These are phyloP conservation scores for Nothocercus nigrocapillus DNA, from an alignment of 2,113 vertebrate species.

Conservation along the genomic window DNA sequence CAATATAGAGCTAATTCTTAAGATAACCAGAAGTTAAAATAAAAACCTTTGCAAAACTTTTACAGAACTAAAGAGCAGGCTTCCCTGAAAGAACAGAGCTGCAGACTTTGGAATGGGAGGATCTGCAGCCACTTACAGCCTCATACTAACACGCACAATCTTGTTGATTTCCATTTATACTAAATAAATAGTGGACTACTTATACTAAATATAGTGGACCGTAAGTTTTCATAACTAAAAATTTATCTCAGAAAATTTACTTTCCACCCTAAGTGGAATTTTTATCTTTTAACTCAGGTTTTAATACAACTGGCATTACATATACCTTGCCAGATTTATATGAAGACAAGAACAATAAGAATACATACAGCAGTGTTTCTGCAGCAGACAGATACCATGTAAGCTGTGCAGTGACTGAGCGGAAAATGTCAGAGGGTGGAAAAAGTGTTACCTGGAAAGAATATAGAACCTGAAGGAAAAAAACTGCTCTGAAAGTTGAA, in stretches of 20 bases:
- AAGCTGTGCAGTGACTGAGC: background rate
- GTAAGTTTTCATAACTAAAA: background rate
- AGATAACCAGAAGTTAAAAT: background rate
- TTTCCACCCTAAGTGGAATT: background rate
- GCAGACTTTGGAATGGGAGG: background rate
- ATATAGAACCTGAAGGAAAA: background rate
- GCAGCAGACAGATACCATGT: background rate
- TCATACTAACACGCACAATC: accelerated
- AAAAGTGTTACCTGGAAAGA: background rate
- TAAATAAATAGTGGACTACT: too few species aligned
- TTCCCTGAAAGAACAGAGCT: background rate
- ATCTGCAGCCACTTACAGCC: background rate
- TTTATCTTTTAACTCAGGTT: background rate
- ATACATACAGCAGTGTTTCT: background rate
- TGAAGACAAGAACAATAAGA: background rate
- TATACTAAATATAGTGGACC: background rate
- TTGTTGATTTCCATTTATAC: background rate
- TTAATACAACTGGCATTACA: background rate
- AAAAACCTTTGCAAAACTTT: background rate
- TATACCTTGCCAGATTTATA: background rate
- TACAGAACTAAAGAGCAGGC: background rate
- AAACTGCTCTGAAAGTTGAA: background rate
- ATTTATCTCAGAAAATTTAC: background rate
- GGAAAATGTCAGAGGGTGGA: background rate
- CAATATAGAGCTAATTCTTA: background rate